Evolutionary conservation across 1,140 invertebrate genomes (phyloP), one percentile per base, ranked within the genome.

Genomic region (Drosophila lacteicornis): DNA sequence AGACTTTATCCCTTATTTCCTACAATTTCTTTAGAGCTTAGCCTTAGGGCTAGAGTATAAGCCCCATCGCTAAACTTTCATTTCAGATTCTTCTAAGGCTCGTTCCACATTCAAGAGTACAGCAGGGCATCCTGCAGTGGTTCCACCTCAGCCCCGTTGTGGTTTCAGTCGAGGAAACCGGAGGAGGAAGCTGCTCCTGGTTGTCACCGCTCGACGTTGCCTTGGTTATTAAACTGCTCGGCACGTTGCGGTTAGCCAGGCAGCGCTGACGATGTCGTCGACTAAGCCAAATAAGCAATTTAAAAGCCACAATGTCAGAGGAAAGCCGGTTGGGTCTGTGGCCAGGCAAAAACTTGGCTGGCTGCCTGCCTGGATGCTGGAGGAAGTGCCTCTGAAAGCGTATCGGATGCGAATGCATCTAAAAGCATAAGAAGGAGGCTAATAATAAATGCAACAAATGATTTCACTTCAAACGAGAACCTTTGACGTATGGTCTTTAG

Each of bases 271-370:
- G 30, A 45, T 11, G 56, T 38, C 15, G 25, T 58, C 66, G 47
- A 60, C 59, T 75, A 66, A 60, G 68, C 45, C 60, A 85, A 67
- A 80, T 78, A 85, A 85, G 82, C 82, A 84, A 85, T 84, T 85
- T 85, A 69, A 81, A 74, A 84, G 75, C 82, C 82, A 73, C 82
- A 84, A 79, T 79, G 80, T 82, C 80, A 79, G 63, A 80, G 81
- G 33, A 80, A 70, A 47, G 47, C 60, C 61, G 45, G 17, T 38
- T 22, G 17, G 46, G 60, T 38, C 60, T 66, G 60, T 13, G 45
- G 46, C 47, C 38, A 19, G 19, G 46, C n/a, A 38, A 27, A 17
- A 62, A 27, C 63, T 22, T 67, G 63, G 47, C 51, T 50, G 50
- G 8, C 46, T 47, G 12, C 19, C 46, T 47, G 15, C 0, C n/a